Base-by-base conservation (phyloP, 2,888 invertebrate species). In the Syrphus vitripennis region DNA sequence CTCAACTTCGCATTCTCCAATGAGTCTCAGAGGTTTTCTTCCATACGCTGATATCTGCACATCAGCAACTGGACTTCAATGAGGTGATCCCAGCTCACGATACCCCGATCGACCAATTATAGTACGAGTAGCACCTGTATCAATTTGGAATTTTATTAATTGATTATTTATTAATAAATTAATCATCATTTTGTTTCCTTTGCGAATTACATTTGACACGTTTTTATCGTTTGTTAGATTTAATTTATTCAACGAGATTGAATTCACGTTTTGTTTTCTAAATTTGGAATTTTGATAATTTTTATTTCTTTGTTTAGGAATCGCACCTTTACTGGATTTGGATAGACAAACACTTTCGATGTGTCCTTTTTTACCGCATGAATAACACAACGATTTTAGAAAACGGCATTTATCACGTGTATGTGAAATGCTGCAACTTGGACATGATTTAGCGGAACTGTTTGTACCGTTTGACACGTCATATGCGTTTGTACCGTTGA, bases 251-350 rank as follows among this genome's bases (percentile, higher is more conserved):
- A 69, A 16, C 34, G 12, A 26, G 24, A 53, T 53, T 12, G 69
- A 34, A 10, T 69, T 69, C 12, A 69, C 37, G 12, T 69, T 50
- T 53, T 69, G 67, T 67, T 14, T 67, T 67, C 21, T 67, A 67
- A 50, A 67, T 67, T 50, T 67, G 0, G 40, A 40, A 31, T 55
- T 55, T 6, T 29, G 10, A 31, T 26, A 14, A 31, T 55, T 55
- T 55, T 16, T 31, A 21, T 31, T n/a, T 10, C 34, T 45, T 21
- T 67, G 67, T 31, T 67, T 48, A 45, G 45, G 31, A 3, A 6
- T 26, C 21, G 19, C 19, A 48, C 31, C 48, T 10, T 48, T 45
- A 53, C 40, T 69, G 1, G 2, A 34, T 37, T 69, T 69, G 14
- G 69, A 50, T 12, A 53, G 21, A 26, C 69, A 69, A 31, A 69